phyloP scores from a whole-genome alignment of 2,113 vertebrate species.

The Anarhynchus alexandrinus region DNA sequence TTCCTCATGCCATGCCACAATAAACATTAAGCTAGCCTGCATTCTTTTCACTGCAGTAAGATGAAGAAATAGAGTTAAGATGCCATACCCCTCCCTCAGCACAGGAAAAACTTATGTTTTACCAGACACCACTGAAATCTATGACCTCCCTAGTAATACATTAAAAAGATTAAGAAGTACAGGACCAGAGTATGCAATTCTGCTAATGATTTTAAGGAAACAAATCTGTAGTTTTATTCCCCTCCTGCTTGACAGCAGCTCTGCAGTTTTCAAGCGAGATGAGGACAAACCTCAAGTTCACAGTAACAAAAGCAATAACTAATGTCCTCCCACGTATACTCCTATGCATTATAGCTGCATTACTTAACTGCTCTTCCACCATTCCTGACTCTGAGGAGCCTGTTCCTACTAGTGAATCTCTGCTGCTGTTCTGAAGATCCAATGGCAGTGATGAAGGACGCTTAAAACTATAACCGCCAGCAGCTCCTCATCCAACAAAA shows the following conservation, averaged over 20 bases:
- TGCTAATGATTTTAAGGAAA: not conserved
- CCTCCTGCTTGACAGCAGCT: not conserved
- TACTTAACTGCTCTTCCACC: not conserved
- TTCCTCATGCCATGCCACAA: not conserved
- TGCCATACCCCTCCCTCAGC: not conserved
- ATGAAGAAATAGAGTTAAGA: not conserved
- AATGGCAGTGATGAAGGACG: not conserved
- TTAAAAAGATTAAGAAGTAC: not conserved
- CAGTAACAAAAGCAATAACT: not conserved
- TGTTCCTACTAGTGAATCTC: not conserved
- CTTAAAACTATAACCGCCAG: not conserved
- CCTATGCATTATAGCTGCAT: not conserved
- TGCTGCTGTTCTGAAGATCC: not conserved
- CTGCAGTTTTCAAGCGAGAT: not conserved
- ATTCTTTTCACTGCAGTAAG: not conserved
- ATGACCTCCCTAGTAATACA: not conserved
- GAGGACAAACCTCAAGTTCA: conserved; percentile 11
- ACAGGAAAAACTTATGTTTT: not conserved
- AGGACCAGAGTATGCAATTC: not conserved
- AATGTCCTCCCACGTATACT: not conserved
- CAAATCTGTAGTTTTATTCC: not conserved
- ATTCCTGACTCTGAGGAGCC: not conserved
- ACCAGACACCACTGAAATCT: not conserved
- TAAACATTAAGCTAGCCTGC: not conserved
- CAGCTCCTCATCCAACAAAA: not conserved